These are phyloP conservation scores for Cervus canadensis DNA, from an alignment of 2,113 vertebrate species.

Conservation along the genomic window DNA sequence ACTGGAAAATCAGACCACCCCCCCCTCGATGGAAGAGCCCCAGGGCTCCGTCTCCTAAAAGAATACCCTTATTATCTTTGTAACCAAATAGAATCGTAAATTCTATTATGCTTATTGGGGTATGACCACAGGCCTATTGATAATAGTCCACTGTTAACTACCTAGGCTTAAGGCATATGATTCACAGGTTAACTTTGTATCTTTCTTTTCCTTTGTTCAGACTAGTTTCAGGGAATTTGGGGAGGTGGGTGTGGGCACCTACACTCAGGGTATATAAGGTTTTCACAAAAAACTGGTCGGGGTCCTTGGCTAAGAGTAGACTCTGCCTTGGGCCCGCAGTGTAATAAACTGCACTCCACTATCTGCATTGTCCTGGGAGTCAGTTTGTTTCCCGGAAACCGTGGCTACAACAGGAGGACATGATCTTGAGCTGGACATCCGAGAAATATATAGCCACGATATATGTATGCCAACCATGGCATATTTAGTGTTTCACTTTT, in stretches of 20 bases:
- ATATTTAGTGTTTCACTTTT: neutral
- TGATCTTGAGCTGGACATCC: neutral
- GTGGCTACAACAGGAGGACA: neutral
- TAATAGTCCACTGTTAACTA: neutral
- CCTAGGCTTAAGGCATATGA: neutral
- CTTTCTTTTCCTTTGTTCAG: neutral
- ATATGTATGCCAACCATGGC: neutral
- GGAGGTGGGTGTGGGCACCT: neutral
- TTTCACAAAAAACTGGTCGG: neutral
- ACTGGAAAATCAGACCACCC: neutral
- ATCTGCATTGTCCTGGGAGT: neutral
- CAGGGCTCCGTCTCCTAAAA: neutral
- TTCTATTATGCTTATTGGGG: neutral
- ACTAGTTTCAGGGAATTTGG: neutral
- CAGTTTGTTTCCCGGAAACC: neutral
- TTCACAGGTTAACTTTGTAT: neutral
- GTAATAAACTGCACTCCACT: neutral
- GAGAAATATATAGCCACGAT: neutral
- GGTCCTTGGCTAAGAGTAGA: neutral
- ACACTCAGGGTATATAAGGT: neutral
- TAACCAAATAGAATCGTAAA: neutral
- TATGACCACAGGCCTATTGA: neutral
- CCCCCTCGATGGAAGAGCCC: neutral
- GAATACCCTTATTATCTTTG: neutral
- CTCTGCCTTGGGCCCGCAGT: neutral